These are phyloP conservation scores for Mechanitis messenoides DNA, from an alignment of 2,888 invertebrate genomes.

Conservation along the genomic window DNA sequence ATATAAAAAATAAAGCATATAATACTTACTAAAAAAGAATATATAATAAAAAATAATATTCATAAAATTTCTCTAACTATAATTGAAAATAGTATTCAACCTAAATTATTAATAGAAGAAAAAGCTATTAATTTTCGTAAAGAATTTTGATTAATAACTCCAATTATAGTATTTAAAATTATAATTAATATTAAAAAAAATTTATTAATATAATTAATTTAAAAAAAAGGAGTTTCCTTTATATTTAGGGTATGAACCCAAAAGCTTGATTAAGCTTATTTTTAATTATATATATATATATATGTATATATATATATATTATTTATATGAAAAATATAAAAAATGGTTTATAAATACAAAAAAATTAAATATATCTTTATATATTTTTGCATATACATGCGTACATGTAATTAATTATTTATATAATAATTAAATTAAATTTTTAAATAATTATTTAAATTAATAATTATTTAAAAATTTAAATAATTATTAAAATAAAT, in stretches of 20 bases:
- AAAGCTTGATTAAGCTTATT: constrained; percentile 77
- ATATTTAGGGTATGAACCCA: constrained; percentile 79
- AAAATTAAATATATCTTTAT: no score
- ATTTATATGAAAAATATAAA: no score
- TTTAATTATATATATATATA: constrained; percentile 38
- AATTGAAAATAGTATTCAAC: constrained; percentile 72
- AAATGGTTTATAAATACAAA: no score
- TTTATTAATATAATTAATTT: constrained; percentile 58
- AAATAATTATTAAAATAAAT: constrained; percentile 26
- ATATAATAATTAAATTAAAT: constrained; percentile 13
- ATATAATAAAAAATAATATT: constrained; percentile 64
- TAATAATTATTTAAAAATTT: constrained; percentile 29
- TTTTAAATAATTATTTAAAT: constrained; percentile 20
- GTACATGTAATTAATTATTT: no score
- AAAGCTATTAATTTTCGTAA: constrained; percentile 77
- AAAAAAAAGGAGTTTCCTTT: constrained; percentile 65
- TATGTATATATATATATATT: no score
- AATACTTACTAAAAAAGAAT: constrained; percentile 61
- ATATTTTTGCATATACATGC: no score
- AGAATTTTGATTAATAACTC: constrained; percentile 73
- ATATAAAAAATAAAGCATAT: constrained; percentile 65
- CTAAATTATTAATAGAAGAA: constrained; percentile 80
- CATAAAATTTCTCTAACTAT: constrained; percentile 66
- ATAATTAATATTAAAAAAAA: constrained; percentile 62
- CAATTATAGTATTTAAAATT: constrained; percentile 63